These are phyloP conservation scores for Drosophila azteca DNA, from an alignment of 1,140 invertebrate genomes.

Conservation along the genomic window DNA sequence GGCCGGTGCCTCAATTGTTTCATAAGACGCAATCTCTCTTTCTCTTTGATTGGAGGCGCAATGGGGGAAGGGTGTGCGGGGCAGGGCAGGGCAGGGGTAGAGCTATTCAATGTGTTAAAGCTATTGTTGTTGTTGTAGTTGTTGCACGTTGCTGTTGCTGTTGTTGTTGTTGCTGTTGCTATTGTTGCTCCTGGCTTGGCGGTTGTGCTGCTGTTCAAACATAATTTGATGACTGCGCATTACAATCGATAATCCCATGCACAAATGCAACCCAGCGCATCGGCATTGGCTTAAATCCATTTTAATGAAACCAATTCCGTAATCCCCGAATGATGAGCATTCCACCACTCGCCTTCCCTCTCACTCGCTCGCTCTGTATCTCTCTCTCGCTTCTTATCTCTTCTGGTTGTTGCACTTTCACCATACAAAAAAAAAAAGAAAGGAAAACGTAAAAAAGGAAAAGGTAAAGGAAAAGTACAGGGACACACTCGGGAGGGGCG, in stretches of 20 bases:
- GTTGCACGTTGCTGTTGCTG: conserved; percentile 48
- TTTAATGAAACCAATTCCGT: conserved; percentile 75
- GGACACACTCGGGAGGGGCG: conserved; percentile 34
- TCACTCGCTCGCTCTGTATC: conserved; percentile 1
- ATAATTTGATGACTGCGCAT: conserved; percentile 79
- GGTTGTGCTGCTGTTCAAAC: conserved; percentile 50
- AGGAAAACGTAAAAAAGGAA: neutral
- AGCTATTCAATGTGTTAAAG: conserved; percentile 18
- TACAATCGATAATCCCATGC: conserved; percentile 80
- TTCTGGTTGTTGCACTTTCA: conserved; percentile 48
- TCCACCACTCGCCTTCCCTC: neutral
- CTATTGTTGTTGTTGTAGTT: conserved; percentile 10
- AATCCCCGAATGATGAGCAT: conserved; percentile 67
- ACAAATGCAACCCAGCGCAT: conserved; percentile 74
- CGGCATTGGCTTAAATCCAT: conserved; percentile 76
- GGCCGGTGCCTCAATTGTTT: conserved; percentile 75
- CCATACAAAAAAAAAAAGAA: conserved; percentile 31
- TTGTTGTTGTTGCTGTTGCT: conserved; percentile 35
- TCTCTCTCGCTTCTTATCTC: conserved; percentile 6
- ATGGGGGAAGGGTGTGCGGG: neutral
- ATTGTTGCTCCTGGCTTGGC: conserved; percentile 48
- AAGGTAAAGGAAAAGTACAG: conserved; percentile 1
- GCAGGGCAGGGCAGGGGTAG: no score
- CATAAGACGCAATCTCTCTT: conserved; percentile 61
- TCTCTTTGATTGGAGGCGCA: conserved; percentile 10